These are phyloP conservation scores for Myiotriccus ornatus DNA, from an alignment of 2,797 vertebrate genomes.

Conservation along the genomic window DNA sequence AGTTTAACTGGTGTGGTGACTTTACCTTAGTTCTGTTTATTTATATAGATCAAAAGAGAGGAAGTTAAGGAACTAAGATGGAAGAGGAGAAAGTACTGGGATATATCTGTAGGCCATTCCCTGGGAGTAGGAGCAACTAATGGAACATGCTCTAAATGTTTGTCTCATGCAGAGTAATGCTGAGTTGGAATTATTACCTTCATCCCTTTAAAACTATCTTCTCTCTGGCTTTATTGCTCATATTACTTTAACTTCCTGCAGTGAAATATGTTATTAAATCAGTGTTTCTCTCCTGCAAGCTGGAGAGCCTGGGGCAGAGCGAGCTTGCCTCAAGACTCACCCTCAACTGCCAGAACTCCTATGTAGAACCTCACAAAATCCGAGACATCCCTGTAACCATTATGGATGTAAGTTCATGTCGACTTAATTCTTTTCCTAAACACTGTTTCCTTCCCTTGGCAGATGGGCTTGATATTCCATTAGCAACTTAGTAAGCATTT, in stretches of 20 bases:
- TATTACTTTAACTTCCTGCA: not conserved
- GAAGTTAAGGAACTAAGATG: not conserved
- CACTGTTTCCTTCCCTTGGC: not conserved
- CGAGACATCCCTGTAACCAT: slow-evolving; percentile 93
- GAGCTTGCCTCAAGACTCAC: slow-evolving; percentile 95
- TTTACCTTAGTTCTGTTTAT: not conserved
- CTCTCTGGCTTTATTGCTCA: not conserved
- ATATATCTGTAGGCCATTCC: not conserved
- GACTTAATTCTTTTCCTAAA: not conserved
- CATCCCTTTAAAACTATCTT: not conserved
- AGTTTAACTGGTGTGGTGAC: not conserved
- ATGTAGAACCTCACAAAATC: slow-evolving; percentile 98
- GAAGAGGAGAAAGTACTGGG: not conserved
- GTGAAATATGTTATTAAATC: not conserved
- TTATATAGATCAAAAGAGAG: not conserved
- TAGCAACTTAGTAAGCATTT: not conserved
- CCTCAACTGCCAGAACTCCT: slow-evolving; percentile 98
- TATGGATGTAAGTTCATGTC: slow-evolving; percentile 87
- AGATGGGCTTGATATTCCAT: not conserved
- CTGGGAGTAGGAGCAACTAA: not conserved
- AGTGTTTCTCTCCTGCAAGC: slow-evolving; percentile 70
- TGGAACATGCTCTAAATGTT: not conserved
- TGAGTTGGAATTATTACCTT: not conserved
- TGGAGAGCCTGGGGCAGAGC: slow-evolving; percentile 94
- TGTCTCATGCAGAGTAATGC: not conserved